phyloP scores from a whole-genome alignment of 2,888 invertebrate species.

The Rosalia funebris region DNA sequence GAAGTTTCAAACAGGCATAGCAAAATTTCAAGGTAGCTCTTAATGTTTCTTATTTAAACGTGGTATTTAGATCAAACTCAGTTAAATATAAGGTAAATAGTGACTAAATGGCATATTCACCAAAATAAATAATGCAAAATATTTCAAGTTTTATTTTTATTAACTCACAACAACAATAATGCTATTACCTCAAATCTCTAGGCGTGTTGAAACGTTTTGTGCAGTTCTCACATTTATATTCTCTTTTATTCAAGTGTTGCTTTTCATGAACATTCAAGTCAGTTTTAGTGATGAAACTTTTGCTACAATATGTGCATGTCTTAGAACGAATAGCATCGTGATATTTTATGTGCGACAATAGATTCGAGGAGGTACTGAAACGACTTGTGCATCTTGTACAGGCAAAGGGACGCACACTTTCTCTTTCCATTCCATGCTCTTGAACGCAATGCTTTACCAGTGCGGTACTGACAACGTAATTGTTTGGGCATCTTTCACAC shows the following conservation, averaged over 20 bases:
- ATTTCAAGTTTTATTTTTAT: too few species aligned
- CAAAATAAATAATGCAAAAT: too few species aligned
- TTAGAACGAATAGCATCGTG: slow-evolving; percentile 50
- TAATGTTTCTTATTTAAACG: too few species aligned
- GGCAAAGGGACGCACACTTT: slow-evolving; percentile 50
- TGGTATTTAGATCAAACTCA: too few species aligned
- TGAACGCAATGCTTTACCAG: slow-evolving; percentile 47
- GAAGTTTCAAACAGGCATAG: too few species aligned
- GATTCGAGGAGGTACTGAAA: slow-evolving; percentile 50
- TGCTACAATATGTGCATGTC: slow-evolving; percentile 57
- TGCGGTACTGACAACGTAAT: slow-evolving; percentile 42
- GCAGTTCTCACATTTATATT: slow-evolving; percentile 52
- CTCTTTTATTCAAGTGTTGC: slow-evolving; percentile 51
- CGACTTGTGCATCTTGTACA: slow-evolving; percentile 51
- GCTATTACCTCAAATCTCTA: slow-evolving; percentile 49
- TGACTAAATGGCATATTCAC: too few species aligned
- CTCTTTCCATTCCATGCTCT: slow-evolving; percentile 45
- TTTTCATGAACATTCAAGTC: slow-evolving; percentile 54
- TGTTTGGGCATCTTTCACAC: slow-evolving; percentile 45
- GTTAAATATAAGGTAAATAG: too few species aligned
- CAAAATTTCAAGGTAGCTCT: too few species aligned
- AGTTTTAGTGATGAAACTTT: slow-evolving; percentile 58
- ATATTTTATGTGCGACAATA: slow-evolving; percentile 53
- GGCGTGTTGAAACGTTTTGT: slow-evolving; percentile 53
- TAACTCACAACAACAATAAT: too few species aligned